A percentile compares a stretch with the other conserved stretches of the same genome.
phyloP scores from a whole-genome alignment of 2,797 vertebrate genomes.

The Botia almorhae region DNA sequence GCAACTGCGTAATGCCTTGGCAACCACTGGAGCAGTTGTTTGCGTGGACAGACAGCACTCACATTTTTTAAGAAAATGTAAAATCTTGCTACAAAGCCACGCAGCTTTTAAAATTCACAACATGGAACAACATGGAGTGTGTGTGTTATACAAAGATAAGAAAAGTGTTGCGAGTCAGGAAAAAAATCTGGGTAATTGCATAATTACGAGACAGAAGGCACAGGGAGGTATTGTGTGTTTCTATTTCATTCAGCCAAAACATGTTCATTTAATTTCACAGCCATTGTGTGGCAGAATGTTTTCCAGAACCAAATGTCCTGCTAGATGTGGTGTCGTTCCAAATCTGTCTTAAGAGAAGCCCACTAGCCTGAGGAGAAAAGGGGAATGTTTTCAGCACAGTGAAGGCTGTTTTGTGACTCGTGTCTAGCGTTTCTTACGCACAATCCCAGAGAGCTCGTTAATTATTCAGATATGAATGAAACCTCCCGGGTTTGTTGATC shows the following conservation, averaged over 20 bases:
- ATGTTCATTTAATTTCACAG: neutral
- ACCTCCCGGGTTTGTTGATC: constrained; percentile 29
- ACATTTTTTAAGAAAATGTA: neutral
- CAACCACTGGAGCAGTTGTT: neutral
- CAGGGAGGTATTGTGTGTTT: constrained; percentile 12
- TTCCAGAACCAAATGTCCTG: constrained; percentile 12
- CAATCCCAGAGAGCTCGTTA: constrained; percentile 16
- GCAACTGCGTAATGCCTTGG: constrained; percentile 5
- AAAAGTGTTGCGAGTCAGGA: neutral
- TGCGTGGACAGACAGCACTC: neutral
- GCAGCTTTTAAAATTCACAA: constrained; percentile 19
- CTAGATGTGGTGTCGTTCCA: constrained; percentile 31
- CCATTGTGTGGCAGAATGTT: constrained; percentile 16
- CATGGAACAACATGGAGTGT: neutral
- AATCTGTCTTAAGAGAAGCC: neutral
- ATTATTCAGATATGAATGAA: constrained; percentile 61
- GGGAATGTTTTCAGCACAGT: constrained; percentile 50
- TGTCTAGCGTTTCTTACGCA: constrained; percentile 4
- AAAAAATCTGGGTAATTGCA: neutral
- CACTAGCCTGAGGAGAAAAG: neutral
- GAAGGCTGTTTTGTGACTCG: constrained; percentile 26
- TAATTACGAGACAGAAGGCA: constrained; percentile 12
- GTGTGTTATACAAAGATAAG: constrained; percentile 2
- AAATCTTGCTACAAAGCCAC: neutral
- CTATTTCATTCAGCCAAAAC: constrained; percentile 12